Conservation (phyloP, 2,797 vertebrate species). For the Rhinichthys osculus region DNA sequence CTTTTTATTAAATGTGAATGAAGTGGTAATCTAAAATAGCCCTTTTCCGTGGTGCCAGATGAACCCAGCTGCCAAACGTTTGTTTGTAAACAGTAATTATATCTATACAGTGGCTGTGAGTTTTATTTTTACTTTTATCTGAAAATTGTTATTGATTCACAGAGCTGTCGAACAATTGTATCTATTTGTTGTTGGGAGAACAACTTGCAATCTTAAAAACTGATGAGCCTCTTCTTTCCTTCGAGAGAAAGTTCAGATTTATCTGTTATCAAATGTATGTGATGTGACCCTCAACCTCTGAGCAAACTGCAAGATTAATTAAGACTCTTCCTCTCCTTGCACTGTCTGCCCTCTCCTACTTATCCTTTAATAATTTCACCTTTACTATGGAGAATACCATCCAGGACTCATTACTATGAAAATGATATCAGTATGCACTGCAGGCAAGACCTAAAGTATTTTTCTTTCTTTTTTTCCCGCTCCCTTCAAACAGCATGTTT, state of each 20-base stretch:
- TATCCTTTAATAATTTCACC: conserved; percentile 53
- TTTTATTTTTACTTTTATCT: background rate
- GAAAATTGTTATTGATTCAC: conserved; percentile 9
- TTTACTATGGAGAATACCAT: conserved; percentile 59
- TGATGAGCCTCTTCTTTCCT: background rate
- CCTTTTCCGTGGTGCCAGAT: too few relatives aligned
- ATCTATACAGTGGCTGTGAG: background rate
- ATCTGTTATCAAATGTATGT: conserved; percentile 26
- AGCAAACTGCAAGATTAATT: conserved; percentile 50
- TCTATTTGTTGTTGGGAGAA: background rate
- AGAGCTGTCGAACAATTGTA: background rate
- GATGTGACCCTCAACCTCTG: conserved; percentile 30
- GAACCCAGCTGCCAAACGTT: too few relatives aligned
- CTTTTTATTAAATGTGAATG: too few relatives aligned
- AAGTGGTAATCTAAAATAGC: too few relatives aligned
- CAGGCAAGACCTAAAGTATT: conserved; percentile 51
- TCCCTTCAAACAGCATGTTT: conserved; percentile 61
- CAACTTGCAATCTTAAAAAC: background rate
- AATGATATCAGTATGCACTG: conserved; percentile 57
- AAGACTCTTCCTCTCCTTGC: conserved; percentile 31
- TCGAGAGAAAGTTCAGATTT: conserved; percentile 2
- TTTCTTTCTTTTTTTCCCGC: conserved; percentile 22
- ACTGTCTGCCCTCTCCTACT: conserved; percentile 40
- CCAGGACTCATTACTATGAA: conserved; percentile 59
- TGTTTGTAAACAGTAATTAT: too few relatives aligned